phyloP scores from a whole-genome alignment of 2,888 invertebrate species.

The Brassicogethes aeneus region DNA sequence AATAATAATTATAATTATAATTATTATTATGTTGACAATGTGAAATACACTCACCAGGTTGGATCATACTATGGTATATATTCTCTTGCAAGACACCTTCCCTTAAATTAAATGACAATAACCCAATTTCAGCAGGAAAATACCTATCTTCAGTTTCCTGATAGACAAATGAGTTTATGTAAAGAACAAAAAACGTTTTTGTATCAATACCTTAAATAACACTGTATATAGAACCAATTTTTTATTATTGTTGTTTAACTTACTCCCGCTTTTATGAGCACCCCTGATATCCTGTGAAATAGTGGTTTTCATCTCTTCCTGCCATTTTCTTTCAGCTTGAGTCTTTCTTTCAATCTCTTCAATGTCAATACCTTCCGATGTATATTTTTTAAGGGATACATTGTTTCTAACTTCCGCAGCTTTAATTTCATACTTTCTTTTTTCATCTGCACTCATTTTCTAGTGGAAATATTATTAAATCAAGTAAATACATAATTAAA shows the following conservation, averaged over 20 bases:
- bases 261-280: no score
- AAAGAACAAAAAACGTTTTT: slow-evolving; percentile 24
- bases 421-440: slow-evolving; percentile 15
- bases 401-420: slow-evolving; percentile 13
- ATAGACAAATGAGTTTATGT: slow-evolving; percentile 25
- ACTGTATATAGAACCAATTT: neutral
- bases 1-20: neutral
- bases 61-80: slow-evolving; percentile 22
- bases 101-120: slow-evolving; percentile 22
- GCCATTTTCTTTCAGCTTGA: slow-evolving; percentile 6
- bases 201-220: slow-evolving; percentile 15
- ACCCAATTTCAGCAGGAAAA: slow-evolving; percentile 25
- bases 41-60: slow-evolving; percentile 40
- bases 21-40: no score
- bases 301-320: no score
- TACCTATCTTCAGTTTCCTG: slow-evolving; percentile 10
- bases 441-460: slow-evolving; percentile 11
- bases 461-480: no score
- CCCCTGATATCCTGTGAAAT: no score
- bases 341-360: slow-evolving; percentile 17
- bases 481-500: no score
- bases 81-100: slow-evolving; percentile 23
- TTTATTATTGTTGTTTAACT: no score
- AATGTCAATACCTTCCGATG: slow-evolving; percentile 22
- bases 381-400: slow-evolving; percentile 12